phyloP scores from a whole-genome alignment of 2,113 vertebrate species.

The Calidris pygmaea region DNA sequence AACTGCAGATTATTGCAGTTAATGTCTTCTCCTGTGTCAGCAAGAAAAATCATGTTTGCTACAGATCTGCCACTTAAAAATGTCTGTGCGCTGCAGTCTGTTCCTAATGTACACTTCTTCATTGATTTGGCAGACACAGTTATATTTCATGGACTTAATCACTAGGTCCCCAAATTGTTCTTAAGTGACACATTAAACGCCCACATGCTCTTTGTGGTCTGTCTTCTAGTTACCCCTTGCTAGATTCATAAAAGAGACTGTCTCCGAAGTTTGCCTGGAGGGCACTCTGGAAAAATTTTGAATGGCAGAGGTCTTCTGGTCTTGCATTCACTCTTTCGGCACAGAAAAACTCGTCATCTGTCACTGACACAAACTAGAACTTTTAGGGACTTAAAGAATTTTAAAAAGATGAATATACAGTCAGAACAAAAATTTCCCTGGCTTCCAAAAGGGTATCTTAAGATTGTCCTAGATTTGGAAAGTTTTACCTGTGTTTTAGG shows the following conservation, averaged over 20 bases:
- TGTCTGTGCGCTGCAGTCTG: neutral
- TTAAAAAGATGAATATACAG: neutral
- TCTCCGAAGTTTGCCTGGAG: neutral
- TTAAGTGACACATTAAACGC: neutral
- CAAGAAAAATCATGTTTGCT: constrained; percentile 35
- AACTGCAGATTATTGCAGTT: neutral
- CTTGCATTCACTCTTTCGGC: neutral
- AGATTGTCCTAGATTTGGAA: neutral
- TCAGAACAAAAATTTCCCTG: neutral
- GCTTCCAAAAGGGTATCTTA: neutral
- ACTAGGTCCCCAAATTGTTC: neutral
- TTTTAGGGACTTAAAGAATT: neutral
- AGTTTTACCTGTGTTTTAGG: neutral
- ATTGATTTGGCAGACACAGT: neutral
- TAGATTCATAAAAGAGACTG: neutral
- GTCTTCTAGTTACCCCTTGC: neutral
- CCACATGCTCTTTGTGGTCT: neutral
- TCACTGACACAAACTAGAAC: neutral
- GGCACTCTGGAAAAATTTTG: neutral
- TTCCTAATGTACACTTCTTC: neutral
- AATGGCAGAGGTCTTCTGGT: neutral
- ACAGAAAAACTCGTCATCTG: neutral
- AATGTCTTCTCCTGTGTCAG: neutral
- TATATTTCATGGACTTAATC: constrained; percentile 7
- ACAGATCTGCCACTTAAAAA: neutral